These are phyloP conservation scores for Phalacrocorax aristotelis DNA, from an alignment of 2,113 vertebrate species.

Conservation along the genomic window DNA sequence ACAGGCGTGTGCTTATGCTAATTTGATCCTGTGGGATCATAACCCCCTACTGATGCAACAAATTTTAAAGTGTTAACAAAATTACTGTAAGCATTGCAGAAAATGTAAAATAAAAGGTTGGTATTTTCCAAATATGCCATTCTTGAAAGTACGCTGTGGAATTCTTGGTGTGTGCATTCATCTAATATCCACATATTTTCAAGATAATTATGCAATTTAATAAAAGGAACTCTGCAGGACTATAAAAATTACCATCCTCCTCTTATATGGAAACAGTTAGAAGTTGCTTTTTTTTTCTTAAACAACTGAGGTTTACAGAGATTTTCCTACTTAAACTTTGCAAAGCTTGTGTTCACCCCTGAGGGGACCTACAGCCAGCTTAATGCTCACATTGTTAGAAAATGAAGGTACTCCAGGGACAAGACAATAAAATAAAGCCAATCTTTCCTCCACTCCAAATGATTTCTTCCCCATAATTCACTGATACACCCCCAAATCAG, in stretches of 20 bases:
- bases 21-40: constrained; percentile 5
- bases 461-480: not conserved
- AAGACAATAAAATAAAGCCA: not conserved
- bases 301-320: not conserved
- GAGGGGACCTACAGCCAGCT: not conserved
- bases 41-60: constrained; percentile 18
- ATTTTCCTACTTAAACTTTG: not conserved
- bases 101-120: constrained; percentile 5
- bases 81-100: constrained; percentile 24
- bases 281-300: constrained; percentile 22
- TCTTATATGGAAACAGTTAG: constrained; percentile 8
- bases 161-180: not conserved
- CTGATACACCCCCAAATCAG: not conserved
- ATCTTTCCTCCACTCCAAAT: not conserved
- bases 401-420: not conserved
- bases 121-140: not conserved
- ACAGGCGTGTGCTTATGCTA: not conserved
- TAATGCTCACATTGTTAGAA: not conserved
- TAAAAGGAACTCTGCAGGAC: constrained; percentile 18
- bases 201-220: constrained; percentile 29
- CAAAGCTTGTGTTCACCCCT: not conserved
- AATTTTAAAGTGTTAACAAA: constrained; percentile 29
- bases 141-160: not conserved
- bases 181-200: constrained; percentile 4
- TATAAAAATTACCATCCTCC: not conserved